Conservation (phyloP, 2,888 invertebrate species). For the Stomorhina lunata region DNA sequence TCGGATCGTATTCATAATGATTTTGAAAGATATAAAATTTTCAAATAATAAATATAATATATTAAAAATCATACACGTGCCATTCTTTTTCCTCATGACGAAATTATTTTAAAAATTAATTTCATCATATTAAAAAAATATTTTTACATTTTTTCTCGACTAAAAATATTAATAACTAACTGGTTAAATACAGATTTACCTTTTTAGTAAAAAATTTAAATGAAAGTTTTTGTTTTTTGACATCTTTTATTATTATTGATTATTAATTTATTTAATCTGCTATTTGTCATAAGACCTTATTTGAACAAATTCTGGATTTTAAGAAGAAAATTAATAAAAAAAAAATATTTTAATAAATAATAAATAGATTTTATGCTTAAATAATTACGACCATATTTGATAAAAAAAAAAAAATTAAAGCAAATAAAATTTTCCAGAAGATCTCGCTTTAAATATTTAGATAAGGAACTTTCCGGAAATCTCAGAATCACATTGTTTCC, state of each 20-base stretch:
- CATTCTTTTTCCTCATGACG: background rate
- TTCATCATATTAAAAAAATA: slow-evolving; percentile 33
- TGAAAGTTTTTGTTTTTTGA: background rate
- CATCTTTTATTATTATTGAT: background rate
- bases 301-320: background rate
- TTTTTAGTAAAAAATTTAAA: slow-evolving; percentile 11
- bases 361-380: background rate
- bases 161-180: slow-evolving; percentile 7
- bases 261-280: slow-evolving; percentile 2
- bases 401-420: background rate
- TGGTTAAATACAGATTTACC: slow-evolving; percentile 17
- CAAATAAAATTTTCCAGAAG: too few relatives aligned
- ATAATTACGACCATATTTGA: background rate
- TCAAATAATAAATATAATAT: background rate
- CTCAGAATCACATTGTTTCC: too few relatives aligned
- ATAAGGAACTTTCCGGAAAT: too few relatives aligned
- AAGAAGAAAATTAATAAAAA: background rate
- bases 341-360: background rate
- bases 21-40: too few relatives aligned
- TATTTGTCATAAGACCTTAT: slow-evolving; percentile 22
- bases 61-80: background rate
- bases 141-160: too few relatives aligned
- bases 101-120: slow-evolving; percentile 13
- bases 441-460: too few relatives aligned
- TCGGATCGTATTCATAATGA: too few relatives aligned